A percentile compares a stretch with the other conserved stretches of the same genome.
phyloP scores from a whole-genome alignment of 2,113 vertebrate species.

The Pampusana beccarii region DNA sequence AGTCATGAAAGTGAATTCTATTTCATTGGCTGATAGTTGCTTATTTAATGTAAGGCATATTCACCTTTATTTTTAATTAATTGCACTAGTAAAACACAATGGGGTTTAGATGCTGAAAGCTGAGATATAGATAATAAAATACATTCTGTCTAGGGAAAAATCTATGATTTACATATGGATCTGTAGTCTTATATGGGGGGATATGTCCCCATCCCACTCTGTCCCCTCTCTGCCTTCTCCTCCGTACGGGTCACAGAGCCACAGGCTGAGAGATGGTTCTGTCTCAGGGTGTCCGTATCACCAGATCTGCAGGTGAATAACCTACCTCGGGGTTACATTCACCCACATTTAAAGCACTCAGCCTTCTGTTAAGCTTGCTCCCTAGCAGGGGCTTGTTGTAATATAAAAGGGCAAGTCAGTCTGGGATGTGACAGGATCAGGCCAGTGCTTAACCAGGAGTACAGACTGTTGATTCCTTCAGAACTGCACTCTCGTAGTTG shows the following conservation, averaged over 20 bases:
- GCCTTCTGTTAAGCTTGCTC: not conserved
- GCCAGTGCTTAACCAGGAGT: not conserved
- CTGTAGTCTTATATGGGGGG: not conserved
- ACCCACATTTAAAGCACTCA: not conserved
- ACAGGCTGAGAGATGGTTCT: not conserved
- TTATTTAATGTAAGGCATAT: not conserved
- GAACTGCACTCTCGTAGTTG: not conserved
- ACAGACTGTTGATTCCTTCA: not conserved
- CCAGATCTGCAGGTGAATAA: not conserved
- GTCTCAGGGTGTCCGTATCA: not conserved
- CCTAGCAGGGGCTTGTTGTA: not conserved
- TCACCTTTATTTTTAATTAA: not conserved
- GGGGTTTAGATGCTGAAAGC: not conserved
- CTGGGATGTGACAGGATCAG: not conserved
- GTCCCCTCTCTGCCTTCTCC: not conserved
- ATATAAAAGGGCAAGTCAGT: not conserved
- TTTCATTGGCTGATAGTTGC: not conserved
- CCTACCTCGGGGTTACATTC: not conserved
- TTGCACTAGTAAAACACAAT: not conserved
- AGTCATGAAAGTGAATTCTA: not conserved
- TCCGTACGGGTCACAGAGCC: accelerated
- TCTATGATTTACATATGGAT: not conserved
- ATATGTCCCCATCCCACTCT: not conserved
- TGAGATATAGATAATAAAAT: not conserved
- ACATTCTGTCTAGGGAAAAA: not conserved